phyloP scores from a whole-genome alignment of 1,140 invertebrate genomes.

The Pseudoatta argentina region DNA sequence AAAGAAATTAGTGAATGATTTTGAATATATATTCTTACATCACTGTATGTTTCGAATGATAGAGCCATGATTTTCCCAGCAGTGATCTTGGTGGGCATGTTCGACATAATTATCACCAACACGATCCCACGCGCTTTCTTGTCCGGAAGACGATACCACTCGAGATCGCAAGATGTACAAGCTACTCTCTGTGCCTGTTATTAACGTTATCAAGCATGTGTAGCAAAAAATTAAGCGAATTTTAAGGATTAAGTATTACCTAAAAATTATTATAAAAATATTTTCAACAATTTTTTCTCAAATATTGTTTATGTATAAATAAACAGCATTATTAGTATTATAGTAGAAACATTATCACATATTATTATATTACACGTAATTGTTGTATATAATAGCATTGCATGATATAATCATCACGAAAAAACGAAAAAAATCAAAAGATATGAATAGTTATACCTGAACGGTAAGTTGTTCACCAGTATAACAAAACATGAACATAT shows the following conservation, averaged over 20 bases:
- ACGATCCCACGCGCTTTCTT: conserved; percentile 68
- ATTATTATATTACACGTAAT: background rate
- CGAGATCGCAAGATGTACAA: conserved; percentile 63
- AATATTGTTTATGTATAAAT: background rate
- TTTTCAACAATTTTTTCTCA: background rate
- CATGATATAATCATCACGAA: conserved; percentile 33
- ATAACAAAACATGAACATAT: conserved; percentile 72
- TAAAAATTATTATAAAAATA: background rate
- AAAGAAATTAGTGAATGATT: background rate
- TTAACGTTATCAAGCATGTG: background rate
- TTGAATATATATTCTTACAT: conserved; percentile 60
- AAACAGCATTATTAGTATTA: background rate
- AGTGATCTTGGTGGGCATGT: conserved; percentile 65
- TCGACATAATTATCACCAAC: conserved; percentile 72
- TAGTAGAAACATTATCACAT: background rate
- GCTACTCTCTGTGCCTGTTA: conserved; percentile 67
- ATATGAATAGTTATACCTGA: conserved; percentile 60
- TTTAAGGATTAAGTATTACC: background rate
- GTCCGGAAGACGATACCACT: conserved; percentile 72
- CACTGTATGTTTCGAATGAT: conserved; percentile 69
- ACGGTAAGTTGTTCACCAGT: conserved; percentile 71
- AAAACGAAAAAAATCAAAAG: background rate
- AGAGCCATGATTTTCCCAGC: conserved; percentile 71
- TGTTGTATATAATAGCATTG: background rate
- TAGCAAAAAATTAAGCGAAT: background rate